phyloP scores from a whole-genome alignment of 2,888 invertebrate genomes.

The Spatulosminthurus flaviceps region DNA sequence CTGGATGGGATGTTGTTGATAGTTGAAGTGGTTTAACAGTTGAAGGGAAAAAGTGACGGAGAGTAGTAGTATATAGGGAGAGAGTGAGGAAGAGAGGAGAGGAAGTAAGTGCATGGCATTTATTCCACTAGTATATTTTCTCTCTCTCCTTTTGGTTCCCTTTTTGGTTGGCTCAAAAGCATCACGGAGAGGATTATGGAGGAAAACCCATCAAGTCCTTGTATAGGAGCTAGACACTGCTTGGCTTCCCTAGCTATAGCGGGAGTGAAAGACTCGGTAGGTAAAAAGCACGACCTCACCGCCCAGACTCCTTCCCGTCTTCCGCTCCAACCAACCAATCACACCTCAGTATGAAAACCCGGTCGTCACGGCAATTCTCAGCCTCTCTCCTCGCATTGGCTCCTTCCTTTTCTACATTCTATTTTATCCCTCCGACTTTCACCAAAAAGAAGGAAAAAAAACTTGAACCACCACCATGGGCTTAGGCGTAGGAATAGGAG shows the following conservation, averaged over 20 bases:
- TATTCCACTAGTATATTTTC: not conserved
- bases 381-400: conserved; percentile 58
- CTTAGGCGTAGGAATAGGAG: too few relatives aligned
- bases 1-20: not conserved
- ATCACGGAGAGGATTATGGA: not conserved
- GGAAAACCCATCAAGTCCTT: conserved; percentile 10
- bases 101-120: not conserved
- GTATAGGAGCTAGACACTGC: not conserved
- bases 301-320: conserved; percentile 61
- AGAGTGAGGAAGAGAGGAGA: conserved; percentile 12
- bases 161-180: not conserved
- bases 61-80: not conserved
- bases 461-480: conserved; percentile 7
- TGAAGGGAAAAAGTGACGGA: too few relatives aligned
- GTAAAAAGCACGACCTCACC: conserved; percentile 44
- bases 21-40: conserved; percentile 20
- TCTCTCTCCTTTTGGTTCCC: conserved; percentile 7
- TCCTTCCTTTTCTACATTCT: conserved; percentile 39
- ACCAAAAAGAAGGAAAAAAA: too few relatives aligned
- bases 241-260: not conserved
- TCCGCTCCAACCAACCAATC: conserved; percentile 60
- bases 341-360: conserved; percentile 51
- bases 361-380: conserved; percentile 58
- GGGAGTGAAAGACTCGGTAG: conserved; percentile 20
- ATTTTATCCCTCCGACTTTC: conserved; percentile 31